Percentiles rank a stretch among this genome's conserved stretches.
phyloP scores from a whole-genome alignment of 2,888 invertebrate genomes.

The Rotaria macrura region DNA sequence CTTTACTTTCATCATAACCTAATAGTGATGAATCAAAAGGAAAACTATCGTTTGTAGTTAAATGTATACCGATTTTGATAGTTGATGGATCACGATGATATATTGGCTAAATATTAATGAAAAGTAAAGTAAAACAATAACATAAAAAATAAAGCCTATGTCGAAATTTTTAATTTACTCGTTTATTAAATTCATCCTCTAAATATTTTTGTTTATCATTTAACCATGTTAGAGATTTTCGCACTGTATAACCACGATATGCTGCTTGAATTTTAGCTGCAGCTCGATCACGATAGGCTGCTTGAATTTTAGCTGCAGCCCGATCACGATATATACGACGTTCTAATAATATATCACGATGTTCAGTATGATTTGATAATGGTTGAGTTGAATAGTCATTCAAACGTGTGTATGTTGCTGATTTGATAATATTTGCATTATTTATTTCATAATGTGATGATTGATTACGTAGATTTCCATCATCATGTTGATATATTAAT shows the following conservation, averaged over 20 bases:
- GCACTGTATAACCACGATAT: conserved; percentile 39
- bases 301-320: conserved; percentile 41
- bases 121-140: too few relatives aligned
- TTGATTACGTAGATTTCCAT: neutral
- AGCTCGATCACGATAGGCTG: conserved; percentile 36
- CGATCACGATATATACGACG: neutral
- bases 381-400: neutral
- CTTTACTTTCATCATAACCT: neutral
- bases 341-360: neutral
- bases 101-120: neutral
- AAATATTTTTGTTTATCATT: neutral
- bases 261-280: conserved; percentile 41
- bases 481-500: neutral
- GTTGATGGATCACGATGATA: neutral
- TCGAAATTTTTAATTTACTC: neutral
- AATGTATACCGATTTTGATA: neutral
- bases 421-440: neutral
- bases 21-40: neutral
- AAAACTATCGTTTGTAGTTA: neutral
- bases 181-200: neutral
- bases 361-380: neutral
- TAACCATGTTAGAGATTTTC: conserved; percentile 36
- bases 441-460: neutral
- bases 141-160: neutral
- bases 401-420: neutral